Conservation (phyloP, 1,140 invertebrate genomes). For the Listronotus bonariensis region DNA sequence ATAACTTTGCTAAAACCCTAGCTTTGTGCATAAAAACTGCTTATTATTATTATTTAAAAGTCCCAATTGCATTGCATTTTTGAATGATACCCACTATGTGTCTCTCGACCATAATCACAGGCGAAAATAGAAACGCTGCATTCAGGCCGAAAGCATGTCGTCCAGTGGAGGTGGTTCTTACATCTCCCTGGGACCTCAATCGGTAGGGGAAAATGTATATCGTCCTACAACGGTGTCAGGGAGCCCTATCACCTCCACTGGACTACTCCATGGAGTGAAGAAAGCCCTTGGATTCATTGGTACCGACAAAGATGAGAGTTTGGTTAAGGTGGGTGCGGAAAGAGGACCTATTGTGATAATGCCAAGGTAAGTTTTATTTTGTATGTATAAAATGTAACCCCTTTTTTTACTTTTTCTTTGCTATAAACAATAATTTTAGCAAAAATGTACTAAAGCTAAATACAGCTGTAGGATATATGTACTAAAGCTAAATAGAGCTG, state of each 20-base stretch:
- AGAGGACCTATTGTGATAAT: conserved; percentile 55
- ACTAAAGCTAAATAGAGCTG: no score
- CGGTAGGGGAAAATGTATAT: conserved; percentile 67
- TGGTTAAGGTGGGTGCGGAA: conserved; percentile 54
- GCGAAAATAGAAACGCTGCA: conserved; percentile 7
- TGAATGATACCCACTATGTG: conserved; percentile 30
- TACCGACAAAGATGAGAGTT: conserved; percentile 58
- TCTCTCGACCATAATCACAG: conserved; percentile 20
- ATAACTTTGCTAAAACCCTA: neutral
- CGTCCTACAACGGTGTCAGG: conserved; percentile 67
- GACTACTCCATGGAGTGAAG: conserved; percentile 66
- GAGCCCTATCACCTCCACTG: conserved; percentile 58
- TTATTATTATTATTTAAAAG: neutral
- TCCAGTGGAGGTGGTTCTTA: conserved; percentile 65
- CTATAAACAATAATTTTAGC: no score
- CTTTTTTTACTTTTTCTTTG: no score
- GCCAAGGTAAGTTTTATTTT: conserved; percentile 58
- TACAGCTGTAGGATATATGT: no score
- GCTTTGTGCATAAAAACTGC: neutral
- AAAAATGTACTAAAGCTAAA: no score
- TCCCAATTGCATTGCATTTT: conserved; percentile 21
- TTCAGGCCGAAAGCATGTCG: conserved; percentile 51
- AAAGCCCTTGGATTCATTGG: conserved; percentile 65
- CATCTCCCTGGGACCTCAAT: conserved; percentile 64
- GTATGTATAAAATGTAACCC: no score